Conservation (phyloP, 2,113 vertebrate species). For the Otolemur garnettii region DNA sequence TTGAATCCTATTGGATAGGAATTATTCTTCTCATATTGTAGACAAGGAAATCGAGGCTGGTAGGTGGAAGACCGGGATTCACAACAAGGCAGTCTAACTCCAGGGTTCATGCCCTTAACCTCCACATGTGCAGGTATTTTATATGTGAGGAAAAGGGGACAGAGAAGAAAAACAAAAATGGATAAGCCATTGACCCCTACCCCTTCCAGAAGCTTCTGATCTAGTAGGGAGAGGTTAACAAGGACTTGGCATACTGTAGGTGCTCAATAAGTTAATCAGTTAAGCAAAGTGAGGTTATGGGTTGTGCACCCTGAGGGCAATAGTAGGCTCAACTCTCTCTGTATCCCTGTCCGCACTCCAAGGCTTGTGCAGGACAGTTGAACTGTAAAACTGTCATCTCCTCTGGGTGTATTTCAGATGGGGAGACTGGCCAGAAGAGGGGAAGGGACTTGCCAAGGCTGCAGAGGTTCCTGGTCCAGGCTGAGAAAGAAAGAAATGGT, state of each 20-base stretch:
- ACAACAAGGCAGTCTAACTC: not conserved
- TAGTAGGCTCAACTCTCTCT: not conserved
- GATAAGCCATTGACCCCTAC: not conserved
- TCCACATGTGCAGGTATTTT: not conserved
- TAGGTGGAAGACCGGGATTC: conserved; percentile 9
- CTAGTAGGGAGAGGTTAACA: not conserved
- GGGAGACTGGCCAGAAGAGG: not conserved
- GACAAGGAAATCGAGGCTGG: not conserved
- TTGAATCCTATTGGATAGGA: not conserved
- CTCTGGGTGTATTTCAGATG: not conserved
- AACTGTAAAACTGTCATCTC: not conserved
- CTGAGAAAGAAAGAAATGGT: not conserved
- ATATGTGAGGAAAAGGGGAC: not conserved
- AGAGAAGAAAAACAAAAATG: not conserved
- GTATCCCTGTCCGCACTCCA: too few species aligned
- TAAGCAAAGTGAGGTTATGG: not conserved
- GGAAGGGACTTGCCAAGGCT: not conserved
- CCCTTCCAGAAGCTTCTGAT: not conserved
- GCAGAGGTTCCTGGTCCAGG: not conserved
- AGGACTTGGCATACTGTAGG: not conserved
- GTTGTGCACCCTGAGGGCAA: not conserved
- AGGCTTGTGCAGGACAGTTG: not conserved
- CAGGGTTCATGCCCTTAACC: not conserved
- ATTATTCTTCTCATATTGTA: conserved; percentile 17
- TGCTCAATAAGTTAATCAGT: not conserved